Conservation (phyloP, 2,797 vertebrate species). For the Brachyrhaphis roseni region DNA sequence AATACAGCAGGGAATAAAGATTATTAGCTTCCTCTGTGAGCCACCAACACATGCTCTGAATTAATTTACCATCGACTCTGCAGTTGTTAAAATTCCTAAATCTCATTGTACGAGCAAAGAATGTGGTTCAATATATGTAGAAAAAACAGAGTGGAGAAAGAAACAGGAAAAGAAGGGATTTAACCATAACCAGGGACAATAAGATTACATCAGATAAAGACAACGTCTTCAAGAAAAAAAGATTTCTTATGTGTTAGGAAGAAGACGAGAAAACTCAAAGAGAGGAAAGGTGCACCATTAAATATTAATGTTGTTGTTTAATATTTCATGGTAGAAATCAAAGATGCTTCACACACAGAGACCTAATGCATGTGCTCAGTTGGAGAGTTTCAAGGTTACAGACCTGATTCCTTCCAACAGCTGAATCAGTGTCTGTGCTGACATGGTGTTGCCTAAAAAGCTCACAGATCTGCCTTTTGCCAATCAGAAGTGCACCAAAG, state of each 20-base stretch:
- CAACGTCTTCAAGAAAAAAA: background rate
- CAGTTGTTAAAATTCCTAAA: background rate
- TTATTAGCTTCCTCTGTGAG: background rate
- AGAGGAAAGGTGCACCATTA: slow-evolving; percentile 40
- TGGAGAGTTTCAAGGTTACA: slow-evolving; percentile 30
- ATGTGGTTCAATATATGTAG: background rate
- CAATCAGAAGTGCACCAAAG: background rate
- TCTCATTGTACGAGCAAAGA: background rate
- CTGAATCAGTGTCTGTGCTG: slow-evolving; percentile 6
- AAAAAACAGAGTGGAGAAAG: background rate
- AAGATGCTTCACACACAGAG: slow-evolving; percentile 29
- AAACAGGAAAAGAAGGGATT: background rate
- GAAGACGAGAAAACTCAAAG: slow-evolving; percentile 12
- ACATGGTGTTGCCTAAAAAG: background rate
- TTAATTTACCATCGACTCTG: background rate
- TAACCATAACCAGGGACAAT: background rate
- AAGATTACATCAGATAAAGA: slow-evolving; percentile 5
- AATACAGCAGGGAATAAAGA: background rate
- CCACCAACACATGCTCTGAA: background rate
- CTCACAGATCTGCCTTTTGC: background rate
- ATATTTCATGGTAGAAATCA: slow-evolving; percentile 60
- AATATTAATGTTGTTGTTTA: slow-evolving; percentile 52
- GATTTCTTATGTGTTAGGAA: background rate
- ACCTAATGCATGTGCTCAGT: slow-evolving; percentile 7
- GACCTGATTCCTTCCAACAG: slow-evolving; percentile 19